These are phyloP conservation scores for Myotis lucifugus DNA, from an alignment of 2,113 vertebrate genomes.

Conservation along the genomic window DNA sequence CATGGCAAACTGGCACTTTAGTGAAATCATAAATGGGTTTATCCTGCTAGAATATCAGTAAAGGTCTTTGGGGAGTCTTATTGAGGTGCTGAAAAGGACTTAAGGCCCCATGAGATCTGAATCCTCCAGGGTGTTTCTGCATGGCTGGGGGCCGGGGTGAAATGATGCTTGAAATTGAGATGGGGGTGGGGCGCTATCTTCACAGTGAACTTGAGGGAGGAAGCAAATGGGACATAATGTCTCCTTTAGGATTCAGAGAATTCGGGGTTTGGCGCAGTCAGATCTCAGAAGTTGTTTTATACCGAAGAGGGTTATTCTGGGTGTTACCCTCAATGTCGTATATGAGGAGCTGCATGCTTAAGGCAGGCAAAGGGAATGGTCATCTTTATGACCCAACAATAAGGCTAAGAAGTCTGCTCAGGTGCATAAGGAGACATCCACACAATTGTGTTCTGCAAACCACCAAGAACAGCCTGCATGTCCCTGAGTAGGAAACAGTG, in stretches of 20 bases:
- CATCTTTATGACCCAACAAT: background rate
- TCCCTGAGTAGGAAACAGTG: background rate
- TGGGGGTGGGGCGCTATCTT: background rate
- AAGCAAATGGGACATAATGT: background rate
- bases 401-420: background rate
- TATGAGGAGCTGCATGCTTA: background rate
- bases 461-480: background rate
- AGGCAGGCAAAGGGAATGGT: background rate
- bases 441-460: background rate
- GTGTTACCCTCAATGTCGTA: background rate
- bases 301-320: background rate
- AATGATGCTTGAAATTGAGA: background rate
- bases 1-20: background rate
- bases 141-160: background rate
- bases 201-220: background rate
- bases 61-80: background rate
- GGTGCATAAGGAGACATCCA: background rate
- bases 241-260: background rate
- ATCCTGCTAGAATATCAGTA: slow-evolving; percentile 9
- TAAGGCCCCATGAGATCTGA: accelerated
- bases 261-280: background rate
- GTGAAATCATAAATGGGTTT: slow-evolving; percentile 12
- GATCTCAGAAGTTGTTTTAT: background rate
- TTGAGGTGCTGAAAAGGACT: background rate
- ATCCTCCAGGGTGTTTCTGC: background rate